Conservation (phyloP, 2,888 invertebrate genomes). For the Rambutsinella grinnellia region DNA sequence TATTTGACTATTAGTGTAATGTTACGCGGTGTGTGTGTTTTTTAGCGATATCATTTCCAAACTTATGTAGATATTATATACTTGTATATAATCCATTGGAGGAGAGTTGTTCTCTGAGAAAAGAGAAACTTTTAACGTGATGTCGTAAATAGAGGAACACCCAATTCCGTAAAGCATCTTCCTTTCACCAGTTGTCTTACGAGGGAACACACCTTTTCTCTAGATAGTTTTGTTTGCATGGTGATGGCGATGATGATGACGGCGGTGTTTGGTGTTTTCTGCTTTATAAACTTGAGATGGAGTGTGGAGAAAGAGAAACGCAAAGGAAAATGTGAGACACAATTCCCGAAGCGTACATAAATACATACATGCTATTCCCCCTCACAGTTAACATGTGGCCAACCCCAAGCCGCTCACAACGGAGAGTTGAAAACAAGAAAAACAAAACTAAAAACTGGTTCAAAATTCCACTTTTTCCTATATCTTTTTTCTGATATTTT, state of each 20-base stretch:
- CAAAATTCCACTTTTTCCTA: constrained; percentile 10
- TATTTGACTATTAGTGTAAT: not conserved
- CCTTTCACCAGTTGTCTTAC: constrained; percentile 35
- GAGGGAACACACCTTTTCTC: constrained; percentile 20
- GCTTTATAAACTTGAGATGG: constrained; percentile 6
- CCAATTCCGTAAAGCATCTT: constrained; percentile 28
- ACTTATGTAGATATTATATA: not conserved
- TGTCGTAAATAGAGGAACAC: not conserved
- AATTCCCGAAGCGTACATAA: constrained; percentile 44
- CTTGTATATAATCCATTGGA: not conserved
- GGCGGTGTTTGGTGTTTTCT: constrained; percentile 15
- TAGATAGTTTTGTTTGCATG: constrained; percentile 3
- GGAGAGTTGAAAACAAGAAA: constrained; percentile 20
- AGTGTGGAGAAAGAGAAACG: not conserved
- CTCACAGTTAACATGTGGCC: constrained; percentile 33
- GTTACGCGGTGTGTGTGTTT: not conserved
- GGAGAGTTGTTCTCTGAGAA: not conserved
- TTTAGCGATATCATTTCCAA: not conserved
- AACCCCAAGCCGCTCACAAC: constrained; percentile 34
- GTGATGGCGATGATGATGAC: not conserved
- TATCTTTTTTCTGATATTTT: not conserved
- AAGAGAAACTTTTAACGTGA: not conserved
- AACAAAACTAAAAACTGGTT: constrained; percentile 23
- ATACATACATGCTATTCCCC: constrained; percentile 19
- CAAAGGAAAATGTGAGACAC: constrained; percentile 23